Percentiles rank a stretch among this genome's conserved stretches.
Evolutionary conservation across 2,888 invertebrate genomes (phyloP).

Genomic region (Melanostoma scalare): DNA sequence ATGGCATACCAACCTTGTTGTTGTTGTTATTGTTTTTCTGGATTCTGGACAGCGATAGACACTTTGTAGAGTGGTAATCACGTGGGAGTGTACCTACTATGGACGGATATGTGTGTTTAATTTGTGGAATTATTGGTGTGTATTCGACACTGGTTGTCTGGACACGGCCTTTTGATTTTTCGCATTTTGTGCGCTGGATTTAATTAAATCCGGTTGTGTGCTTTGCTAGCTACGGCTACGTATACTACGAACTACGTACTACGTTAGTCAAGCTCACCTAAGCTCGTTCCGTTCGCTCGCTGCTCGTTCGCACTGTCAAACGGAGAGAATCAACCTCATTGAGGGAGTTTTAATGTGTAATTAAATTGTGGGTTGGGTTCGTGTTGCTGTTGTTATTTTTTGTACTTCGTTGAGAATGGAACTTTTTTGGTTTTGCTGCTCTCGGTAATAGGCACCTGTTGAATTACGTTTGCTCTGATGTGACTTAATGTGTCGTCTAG

Average conservation of each 20-base stretch:
- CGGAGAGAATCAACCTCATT: background rate
- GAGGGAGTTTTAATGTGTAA: background rate
- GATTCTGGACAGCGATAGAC: constrained; percentile 22
- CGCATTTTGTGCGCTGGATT: constrained; percentile 51
- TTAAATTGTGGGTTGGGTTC: constrained; percentile 19
- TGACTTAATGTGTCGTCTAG: no score
- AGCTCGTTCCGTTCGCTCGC: background rate
- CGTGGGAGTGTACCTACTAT: constrained; percentile 16
- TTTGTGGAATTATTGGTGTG: constrained; percentile 51
- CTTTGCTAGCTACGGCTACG: background rate
- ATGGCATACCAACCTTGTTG: constrained; percentile 14
- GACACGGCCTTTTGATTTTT: constrained; percentile 56
- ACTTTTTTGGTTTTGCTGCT: background rate
- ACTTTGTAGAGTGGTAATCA: constrained; percentile 33
- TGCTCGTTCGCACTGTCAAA: background rate
- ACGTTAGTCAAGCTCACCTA: no score
- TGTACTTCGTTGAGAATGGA: no score
- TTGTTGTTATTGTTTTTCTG: constrained; percentile 1
- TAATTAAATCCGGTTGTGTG: constrained; percentile 60
- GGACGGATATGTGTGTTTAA: constrained; percentile 32
- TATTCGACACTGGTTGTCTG: constrained; percentile 25
- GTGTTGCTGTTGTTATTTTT: background rate
- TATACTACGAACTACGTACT: no score
- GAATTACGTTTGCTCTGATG: no score
- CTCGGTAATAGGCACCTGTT: background rate